These are phyloP conservation scores for Megaleporinus macrocephalus DNA, from an alignment of 2,113 vertebrate species.

Conservation along the genomic window DNA sequence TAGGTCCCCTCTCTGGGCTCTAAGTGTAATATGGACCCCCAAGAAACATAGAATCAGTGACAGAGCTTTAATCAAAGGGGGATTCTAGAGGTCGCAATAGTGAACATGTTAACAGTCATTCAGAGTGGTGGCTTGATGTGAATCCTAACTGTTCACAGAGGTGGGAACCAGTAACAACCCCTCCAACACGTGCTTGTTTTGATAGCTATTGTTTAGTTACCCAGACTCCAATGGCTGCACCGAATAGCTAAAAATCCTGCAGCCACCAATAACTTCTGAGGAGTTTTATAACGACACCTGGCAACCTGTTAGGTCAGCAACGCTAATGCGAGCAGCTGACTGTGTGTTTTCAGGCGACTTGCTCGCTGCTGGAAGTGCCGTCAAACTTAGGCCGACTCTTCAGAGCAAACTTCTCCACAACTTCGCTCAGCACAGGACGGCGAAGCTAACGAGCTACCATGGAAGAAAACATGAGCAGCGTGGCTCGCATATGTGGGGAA, in stretches of 20 bases:
- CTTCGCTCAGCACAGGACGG: neutral
- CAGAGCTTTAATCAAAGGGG: too few relatives aligned
- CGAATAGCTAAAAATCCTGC: too few relatives aligned
- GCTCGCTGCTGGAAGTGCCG: neutral
- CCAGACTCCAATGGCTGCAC: neutral
- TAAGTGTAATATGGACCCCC: too few relatives aligned
- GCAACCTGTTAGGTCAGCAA: conserved; percentile 29
- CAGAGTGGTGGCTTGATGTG: too few relatives aligned
- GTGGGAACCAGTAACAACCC: neutral
- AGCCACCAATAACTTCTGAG: neutral
- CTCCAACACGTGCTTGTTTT: conserved; percentile 46
- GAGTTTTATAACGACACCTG: neutral
- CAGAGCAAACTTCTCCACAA: neutral
- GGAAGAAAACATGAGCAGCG: too few relatives aligned
- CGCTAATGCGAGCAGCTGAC: neutral
- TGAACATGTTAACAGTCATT: too few relatives aligned
- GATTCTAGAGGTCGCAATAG: neutral
- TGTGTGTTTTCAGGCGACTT: neutral
- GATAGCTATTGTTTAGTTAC: conserved; percentile 45
- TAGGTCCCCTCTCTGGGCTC: too few relatives aligned
- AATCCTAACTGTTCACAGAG: too few relatives aligned
- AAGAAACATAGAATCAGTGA: too few relatives aligned
- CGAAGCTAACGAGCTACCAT: too few relatives aligned
- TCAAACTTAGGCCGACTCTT: neutral
- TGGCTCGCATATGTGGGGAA: neutral